Conservation (phyloP, 2,888 invertebrate genomes). For the Anarsia innoxiella region DNA sequence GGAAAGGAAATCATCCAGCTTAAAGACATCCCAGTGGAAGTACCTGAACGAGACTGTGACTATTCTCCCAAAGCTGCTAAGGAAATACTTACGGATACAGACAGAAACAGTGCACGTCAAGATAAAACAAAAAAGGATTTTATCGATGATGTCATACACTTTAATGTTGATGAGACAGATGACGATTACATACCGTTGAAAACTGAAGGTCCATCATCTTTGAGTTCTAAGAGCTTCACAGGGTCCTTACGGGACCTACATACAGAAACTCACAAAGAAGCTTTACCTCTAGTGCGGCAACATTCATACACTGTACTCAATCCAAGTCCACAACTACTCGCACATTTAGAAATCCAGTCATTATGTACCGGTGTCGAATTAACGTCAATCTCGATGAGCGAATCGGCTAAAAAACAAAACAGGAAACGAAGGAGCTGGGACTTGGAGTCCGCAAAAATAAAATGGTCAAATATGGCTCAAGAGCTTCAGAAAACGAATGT, state of each 20-base stretch:
- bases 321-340: conserved; percentile 84
- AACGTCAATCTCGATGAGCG: conserved; percentile 68
- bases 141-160: not conserved
- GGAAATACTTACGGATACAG: conserved; percentile 24
- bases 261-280: conserved; percentile 41
- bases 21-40: too few relatives aligned
- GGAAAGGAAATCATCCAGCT: too few relatives aligned
- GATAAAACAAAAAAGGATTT: conserved; percentile 14
- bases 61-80: too few relatives aligned
- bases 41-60: conserved; percentile 55
- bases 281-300: conserved; percentile 76
- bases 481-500: conserved; percentile 38
- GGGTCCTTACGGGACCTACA: conserved; percentile 66
- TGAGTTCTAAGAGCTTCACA: conserved; percentile 46
- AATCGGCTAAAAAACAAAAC: conserved; percentile 29
- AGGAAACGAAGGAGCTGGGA: conserved; percentile 68
- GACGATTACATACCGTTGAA: conserved; percentile 6
- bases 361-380: conserved; percentile 61
- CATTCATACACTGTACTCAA: conserved; percentile 86
- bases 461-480: conserved; percentile 68
- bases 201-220: conserved; percentile 4
- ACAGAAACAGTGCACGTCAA: conserved; percentile 14
- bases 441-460: conserved; percentile 60
- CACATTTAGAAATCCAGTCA: conserved; percentile 75
- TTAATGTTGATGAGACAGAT: not conserved